Evolutionary conservation across 1,140 invertebrate genomes (phyloP).

Genomic region (Aphelenchoides avenae): DNA sequence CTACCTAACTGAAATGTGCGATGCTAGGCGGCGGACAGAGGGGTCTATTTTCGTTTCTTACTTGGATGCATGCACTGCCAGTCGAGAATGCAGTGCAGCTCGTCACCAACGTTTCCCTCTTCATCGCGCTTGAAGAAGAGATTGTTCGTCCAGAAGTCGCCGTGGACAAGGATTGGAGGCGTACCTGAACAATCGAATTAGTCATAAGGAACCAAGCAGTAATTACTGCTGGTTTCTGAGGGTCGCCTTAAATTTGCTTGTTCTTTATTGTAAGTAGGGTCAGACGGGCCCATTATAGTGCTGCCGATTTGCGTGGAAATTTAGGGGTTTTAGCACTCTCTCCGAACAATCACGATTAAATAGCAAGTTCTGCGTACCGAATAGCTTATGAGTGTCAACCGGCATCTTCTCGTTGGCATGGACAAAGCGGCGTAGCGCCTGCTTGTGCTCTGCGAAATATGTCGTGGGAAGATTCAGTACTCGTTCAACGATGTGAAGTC

Average conservation of each 20-base stretch:
- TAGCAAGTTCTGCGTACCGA: background rate
- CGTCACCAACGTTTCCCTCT: slow-evolving; percentile 1
- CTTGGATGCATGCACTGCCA: slow-evolving; percentile 21
- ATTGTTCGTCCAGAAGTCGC: slow-evolving; percentile 28
- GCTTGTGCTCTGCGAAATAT: slow-evolving; percentile 13
- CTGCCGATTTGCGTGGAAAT: too few species aligned
- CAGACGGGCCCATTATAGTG: too few species aligned
- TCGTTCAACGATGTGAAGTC: too few species aligned
- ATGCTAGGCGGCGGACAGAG: too few species aligned
- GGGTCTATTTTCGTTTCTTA: background rate
- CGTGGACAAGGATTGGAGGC: slow-evolving; percentile 18
- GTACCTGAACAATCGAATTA: slow-evolving; percentile 10
- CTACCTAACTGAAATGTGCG: too few species aligned
- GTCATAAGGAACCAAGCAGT: background rate
- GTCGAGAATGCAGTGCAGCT: slow-evolving; percentile 20
- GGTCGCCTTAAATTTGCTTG: too few species aligned
- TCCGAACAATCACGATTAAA: background rate
- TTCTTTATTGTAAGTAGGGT: too few species aligned
- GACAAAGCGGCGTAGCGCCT: slow-evolving; percentile 14
- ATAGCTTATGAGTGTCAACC: slow-evolving; percentile 12
- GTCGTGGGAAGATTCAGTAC: slow-evolving; percentile 12
- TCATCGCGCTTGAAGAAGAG: slow-evolving; percentile 13
- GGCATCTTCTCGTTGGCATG: slow-evolving; percentile 8
- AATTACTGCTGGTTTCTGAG: too few species aligned
- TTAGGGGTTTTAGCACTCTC: too few species aligned